Conservation (phyloP, 2,797 vertebrate genomes). For the Odontamblyopus rebecca region DNA sequence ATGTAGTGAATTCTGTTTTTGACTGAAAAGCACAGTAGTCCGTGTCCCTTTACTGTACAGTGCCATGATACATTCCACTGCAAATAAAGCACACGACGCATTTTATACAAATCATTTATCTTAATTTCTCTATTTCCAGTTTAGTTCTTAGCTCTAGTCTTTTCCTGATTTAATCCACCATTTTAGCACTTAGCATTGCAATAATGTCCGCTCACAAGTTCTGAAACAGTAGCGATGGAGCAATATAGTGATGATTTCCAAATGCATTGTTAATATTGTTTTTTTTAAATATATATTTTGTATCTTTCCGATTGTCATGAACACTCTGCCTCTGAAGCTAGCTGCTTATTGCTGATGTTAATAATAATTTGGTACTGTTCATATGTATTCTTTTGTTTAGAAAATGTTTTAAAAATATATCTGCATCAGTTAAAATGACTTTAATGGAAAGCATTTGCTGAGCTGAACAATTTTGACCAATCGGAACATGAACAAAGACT, state of each 20-base stretch:
- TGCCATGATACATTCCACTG: constrained; percentile 76
- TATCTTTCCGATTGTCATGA: constrained; percentile 56
- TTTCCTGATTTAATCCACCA: constrained; percentile 34
- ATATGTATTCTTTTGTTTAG: constrained; percentile 34
- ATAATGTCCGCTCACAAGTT: constrained; percentile 59
- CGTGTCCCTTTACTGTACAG: constrained; percentile 75
- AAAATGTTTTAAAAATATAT: constrained; percentile 22
- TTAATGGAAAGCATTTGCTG: no score
- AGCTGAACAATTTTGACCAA: no score
- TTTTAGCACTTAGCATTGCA: constrained; percentile 64
- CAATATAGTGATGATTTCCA: constrained; percentile 59
- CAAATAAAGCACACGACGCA: constrained; percentile 71
- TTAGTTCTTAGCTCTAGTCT: constrained; percentile 24
- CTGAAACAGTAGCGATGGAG: constrained; percentile 62
- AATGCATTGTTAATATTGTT: constrained; percentile 27
- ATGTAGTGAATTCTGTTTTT: constrained; percentile 39
- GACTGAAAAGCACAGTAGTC: constrained; percentile 62
- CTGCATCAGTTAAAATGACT: background rate
- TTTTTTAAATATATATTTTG: constrained; percentile 22
- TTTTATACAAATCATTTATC: constrained; percentile 47
- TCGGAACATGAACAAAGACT: no score
- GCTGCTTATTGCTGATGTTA: constrained; percentile 48
- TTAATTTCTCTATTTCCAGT: constrained; percentile 20
- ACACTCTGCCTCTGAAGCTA: constrained; percentile 64
- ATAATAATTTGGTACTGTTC: constrained; percentile 52